phyloP scores from a whole-genome alignment of 1,140 invertebrate species.

The Orius insidiosus region DNA sequence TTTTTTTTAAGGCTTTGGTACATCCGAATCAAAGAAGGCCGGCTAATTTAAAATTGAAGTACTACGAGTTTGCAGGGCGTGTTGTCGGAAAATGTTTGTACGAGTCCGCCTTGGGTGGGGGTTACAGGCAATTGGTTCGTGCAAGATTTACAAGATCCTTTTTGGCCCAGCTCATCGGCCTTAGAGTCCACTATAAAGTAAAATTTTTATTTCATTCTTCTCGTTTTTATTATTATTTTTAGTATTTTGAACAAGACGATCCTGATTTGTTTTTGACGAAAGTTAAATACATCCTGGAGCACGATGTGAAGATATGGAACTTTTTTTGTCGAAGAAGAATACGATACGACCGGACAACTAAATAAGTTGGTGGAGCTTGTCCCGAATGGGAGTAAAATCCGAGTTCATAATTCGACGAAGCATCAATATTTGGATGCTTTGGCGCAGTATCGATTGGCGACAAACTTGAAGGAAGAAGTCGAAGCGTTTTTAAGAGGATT shows the following conservation, averaged over 20 bases:
- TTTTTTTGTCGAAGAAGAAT: constrained; percentile 77
- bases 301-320: constrained; percentile 73
- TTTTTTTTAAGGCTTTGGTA: constrained; percentile 42
- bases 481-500: constrained; percentile 78
- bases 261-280: constrained; percentile 82
- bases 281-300: constrained; percentile 81
- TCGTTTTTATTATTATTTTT: constrained; percentile 21
- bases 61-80: constrained; percentile 86
- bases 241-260: constrained; percentile 93
- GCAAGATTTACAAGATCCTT: constrained; percentile 85
- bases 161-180: constrained; percentile 81
- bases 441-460: constrained; percentile 72
- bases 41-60: constrained; percentile 59
- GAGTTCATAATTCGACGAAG: constrained; percentile 61
- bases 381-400: constrained; percentile 47
- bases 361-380: constrained; percentile 56
- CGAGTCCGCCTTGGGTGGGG: constrained; percentile 74
- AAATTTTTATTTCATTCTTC: background rate
- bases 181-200: constrained; percentile 79
- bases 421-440: constrained; percentile 72
- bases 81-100: constrained; percentile 88
- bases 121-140: constrained; percentile 73
- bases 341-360: constrained; percentile 59
- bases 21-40: constrained; percentile 70
- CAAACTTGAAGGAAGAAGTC: constrained; percentile 62